Base-by-base conservation (phyloP, 92 coral and sea anemone genomes). In the Virgularia gustaviana region DNA sequence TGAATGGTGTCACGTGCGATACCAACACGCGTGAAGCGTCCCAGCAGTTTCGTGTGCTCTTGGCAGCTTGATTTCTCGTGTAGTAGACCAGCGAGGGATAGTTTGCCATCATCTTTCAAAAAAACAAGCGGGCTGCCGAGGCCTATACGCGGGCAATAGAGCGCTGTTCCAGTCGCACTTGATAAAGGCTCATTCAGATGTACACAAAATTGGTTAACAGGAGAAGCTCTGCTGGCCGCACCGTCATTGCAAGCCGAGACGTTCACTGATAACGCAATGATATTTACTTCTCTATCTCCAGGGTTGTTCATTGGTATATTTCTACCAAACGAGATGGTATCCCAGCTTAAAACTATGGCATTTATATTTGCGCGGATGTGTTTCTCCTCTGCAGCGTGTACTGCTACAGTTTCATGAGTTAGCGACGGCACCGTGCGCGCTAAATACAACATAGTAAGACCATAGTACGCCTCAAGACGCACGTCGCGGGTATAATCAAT, bases 291-390 rank as follows among this genome's bases (percentile, higher is more conserved):
- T 0, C 8, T 33, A 34, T 24, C 42, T 24, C 24, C 66, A 13
- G n/a, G n/a, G n/a, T n/a, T n/a, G n/a, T n/a, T n/a, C n/a, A n/a
- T n/a, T n/a, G n/a, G n/a, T n/a, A n/a, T n/a, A n/a, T n/a, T n/a
- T n/a, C n/a, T n/a, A 22, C 30, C 30, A 3, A 33, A 33, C 15
- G 8, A 5, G 3, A 12, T 22, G 3, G 39, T 24, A 18, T 68
- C 61, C 75, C 75, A 68, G n/a, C 75, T 68, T 33, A 68, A 19
- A 49, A 68, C 75, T 43, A 68, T 49, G 11, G 44, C 61, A n/a
- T n/a, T n/a, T n/a, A n/a, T n/a, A 27, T 18, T 49, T 68, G 33
- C 36, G 23, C 23, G 18, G 30, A 30, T 11, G 51, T 24, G 30
- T 11, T 28, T 29, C 53, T 44, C 35, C 37, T 68, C 33, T 30